Base-by-base conservation (phyloP, 2,113 vertebrate species). In the Siniperca knerii region DNA sequence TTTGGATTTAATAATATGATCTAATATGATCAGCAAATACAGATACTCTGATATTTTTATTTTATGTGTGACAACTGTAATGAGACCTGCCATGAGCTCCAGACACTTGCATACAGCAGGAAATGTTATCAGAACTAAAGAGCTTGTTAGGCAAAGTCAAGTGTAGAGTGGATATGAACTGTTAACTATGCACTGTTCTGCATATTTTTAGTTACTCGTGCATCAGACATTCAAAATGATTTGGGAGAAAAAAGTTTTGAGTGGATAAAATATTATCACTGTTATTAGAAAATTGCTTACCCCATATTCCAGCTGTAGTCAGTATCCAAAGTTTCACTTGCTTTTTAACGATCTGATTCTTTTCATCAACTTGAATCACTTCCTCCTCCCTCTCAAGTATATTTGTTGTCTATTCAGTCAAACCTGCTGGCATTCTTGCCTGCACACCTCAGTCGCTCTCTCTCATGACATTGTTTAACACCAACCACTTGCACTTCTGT, bases 401-500 rank as follows among this genome's bases (percentile, higher is more conserved):
- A 48, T 35, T 8, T 35, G 18, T 10, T 23, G 37, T 69, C 44
- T 77, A 20, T 10, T 50, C 4, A 65, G 15, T 54, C 20, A 42
- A 44, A 52, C 48, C 2, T n/a, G 64, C 78, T 70, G 13, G 77
- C 71, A 77, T 64, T 40, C 25, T 52, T 52, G 62, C 29, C 48
- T 77, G 68, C 13, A 35, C 60, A 71, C 83, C 81, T 83, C 33
- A 18, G 20, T 37, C 33, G 11, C 62, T 23, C 42, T 37, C 74
- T 74, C 33, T 58, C 70, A 52, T 65, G 65, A 77, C 82, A 70
- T 20, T 52, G 73, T 82, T 60, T 21, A 57, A 75, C 79, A 77
- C 52, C 10, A 65, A 76, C 73, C 68, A 73, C 79, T 71, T 77
- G 79, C 79, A 84, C 88, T 90, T 91, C 90, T 90, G 92, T 66